phyloP scores from a whole-genome alignment of 2,888 invertebrate genomes.

The Andrena trimmerana region DNA sequence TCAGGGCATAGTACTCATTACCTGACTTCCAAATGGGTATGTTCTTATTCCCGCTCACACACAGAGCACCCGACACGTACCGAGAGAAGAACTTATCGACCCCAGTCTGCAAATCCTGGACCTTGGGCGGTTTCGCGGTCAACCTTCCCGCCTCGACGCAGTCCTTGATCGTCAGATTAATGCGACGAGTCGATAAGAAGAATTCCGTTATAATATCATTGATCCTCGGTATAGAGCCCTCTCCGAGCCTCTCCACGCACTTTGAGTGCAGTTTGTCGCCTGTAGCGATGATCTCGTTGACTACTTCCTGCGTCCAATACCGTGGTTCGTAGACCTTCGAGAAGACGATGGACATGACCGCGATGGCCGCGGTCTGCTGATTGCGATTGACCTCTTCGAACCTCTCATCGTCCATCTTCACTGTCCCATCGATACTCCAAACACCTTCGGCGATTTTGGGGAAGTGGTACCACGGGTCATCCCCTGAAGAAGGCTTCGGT shows the following conservation, averaged over 20 bases:
- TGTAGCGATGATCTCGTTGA: conserved; percentile 78
- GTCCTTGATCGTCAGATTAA: conserved; percentile 78
- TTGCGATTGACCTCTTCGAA: conserved; percentile 68
- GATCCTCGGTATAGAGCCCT: conserved; percentile 60
- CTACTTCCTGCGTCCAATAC: conserved; percentile 73
- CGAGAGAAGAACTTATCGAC: conserved; percentile 75
- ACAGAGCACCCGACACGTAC: conserved; percentile 74
- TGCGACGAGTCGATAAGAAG: conserved; percentile 78
- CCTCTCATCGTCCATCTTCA: conserved; percentile 67
- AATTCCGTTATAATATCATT: conserved; percentile 80
- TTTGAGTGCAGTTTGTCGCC: conserved; percentile 79
- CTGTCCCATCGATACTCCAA: conserved; percentile 76
- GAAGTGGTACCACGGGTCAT: conserved; percentile 78
- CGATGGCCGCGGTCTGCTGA: conserved; percentile 77
- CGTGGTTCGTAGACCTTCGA: conserved; percentile 80
- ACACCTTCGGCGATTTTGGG: conserved; percentile 73
- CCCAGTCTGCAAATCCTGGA: conserved; percentile 73
- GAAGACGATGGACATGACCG: conserved; percentile 78
- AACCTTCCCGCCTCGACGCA: conserved; percentile 79
- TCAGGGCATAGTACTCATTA: conserved; percentile 73
- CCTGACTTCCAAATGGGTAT: conserved; percentile 76
- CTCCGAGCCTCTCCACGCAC: conserved; percentile 73
- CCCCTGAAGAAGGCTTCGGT: conserved; percentile 67
- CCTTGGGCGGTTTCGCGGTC: conserved; percentile 63
- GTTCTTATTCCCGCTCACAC: conserved; percentile 58